These are phyloP conservation scores for Calameuta idolon DNA, from an alignment of 2,888 invertebrate species.

Conservation along the genomic window DNA sequence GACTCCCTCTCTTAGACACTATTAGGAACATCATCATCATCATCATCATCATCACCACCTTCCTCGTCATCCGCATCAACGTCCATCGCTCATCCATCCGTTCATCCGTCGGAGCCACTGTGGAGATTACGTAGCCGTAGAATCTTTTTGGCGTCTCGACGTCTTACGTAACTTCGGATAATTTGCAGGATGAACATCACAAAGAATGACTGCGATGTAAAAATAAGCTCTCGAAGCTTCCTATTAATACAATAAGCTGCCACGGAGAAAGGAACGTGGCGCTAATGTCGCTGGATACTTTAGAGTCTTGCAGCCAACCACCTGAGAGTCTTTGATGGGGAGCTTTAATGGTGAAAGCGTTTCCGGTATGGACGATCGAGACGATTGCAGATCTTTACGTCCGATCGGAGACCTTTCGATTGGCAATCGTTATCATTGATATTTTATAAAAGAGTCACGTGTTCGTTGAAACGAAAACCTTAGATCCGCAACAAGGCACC, in stretches of 20 bases:
- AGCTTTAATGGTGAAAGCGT: neutral
- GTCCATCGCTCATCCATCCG: slow-evolving; percentile 29
- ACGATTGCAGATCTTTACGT: neutral
- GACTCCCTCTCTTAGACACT: neutral
- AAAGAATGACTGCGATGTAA: neutral
- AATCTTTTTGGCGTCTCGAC: neutral
- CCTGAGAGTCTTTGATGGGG: neutral
- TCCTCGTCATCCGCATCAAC: slow-evolving; percentile 17
- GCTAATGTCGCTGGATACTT: neutral
- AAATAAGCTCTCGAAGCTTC: neutral
- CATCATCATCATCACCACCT: neutral
- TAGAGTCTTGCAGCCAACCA: neutral
- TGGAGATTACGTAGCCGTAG: neutral
- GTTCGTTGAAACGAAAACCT: neutral
- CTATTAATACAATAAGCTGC: neutral
- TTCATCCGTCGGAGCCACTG: slow-evolving; percentile 11
- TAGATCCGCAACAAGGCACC: neutral
- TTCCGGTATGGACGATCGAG: neutral
- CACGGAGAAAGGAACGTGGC: neutral
- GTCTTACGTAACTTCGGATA: neutral
- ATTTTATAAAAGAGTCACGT: neutral
- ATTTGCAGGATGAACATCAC: slow-evolving; percentile 1
- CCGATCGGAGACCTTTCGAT: neutral
- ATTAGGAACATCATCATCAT: neutral
- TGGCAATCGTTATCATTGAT: neutral